Conservation (phyloP, 53 echinoderm and acorn worm species). For the Paelopatides confundens region DNA sequence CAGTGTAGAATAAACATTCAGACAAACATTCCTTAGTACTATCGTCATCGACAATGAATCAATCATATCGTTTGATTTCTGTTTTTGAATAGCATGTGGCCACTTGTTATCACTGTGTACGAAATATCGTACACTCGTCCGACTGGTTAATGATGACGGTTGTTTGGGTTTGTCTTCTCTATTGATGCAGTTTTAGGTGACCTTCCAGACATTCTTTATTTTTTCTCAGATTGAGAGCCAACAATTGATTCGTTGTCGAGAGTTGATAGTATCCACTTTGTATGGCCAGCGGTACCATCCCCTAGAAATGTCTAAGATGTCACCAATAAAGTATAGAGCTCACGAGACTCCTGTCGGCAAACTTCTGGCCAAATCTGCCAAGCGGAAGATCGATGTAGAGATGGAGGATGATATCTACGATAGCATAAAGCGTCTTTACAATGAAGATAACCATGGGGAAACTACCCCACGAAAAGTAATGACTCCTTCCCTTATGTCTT, state of each 20-base stretch:
- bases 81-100: too few species aligned
- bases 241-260: slow-evolving; percentile 92
- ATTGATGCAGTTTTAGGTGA: neutral
- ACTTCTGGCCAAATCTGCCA: slow-evolving; percentile 57
- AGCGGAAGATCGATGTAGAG: slow-evolving; percentile 80
- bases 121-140: too few species aligned
- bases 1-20: too few species aligned
- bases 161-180: neutral
- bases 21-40: too few species aligned
- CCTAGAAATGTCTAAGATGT: slow-evolving; percentile 56
- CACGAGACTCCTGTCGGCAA: slow-evolving; percentile 33
- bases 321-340: slow-evolving; percentile 58
- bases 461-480: slow-evolving; percentile 44
- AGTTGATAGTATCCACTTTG: slow-evolving; percentile 79
- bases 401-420: slow-evolving; percentile 77
- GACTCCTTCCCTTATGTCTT: slow-evolving; percentile 67
- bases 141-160: too few species aligned
- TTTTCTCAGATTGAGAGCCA: slow-evolving; percentile 85
- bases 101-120: too few species aligned
- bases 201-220: neutral
- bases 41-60: too few species aligned
- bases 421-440: slow-evolving; percentile 95
- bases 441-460: slow-evolving; percentile 73
- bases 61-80: too few species aligned
- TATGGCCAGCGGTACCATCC: slow-evolving; percentile 75